phyloP scores from a whole-genome alignment of 2,113 vertebrate species.

The Anarhynchus alexandrinus region DNA sequence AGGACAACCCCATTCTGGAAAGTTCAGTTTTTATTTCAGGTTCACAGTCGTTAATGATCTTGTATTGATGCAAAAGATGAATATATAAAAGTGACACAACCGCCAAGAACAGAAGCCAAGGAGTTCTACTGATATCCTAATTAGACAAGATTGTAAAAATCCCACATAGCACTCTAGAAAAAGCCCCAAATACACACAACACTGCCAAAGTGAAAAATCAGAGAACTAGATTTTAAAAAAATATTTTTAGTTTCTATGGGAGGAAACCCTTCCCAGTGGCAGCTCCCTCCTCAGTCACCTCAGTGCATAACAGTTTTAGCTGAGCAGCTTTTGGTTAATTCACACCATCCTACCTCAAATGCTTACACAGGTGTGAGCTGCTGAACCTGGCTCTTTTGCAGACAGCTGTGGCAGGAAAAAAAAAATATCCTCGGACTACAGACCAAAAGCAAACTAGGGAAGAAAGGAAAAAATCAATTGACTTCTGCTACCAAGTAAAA shows the following conservation, averaged over 20 bases:
- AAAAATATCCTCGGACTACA: not conserved
- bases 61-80: not conserved
- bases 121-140: not conserved
- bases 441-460: slow-evolving; percentile 30
- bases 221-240: not conserved
- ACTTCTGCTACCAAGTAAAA: slow-evolving; percentile 67
- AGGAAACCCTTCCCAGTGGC: not conserved
- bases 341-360: slow-evolving; percentile 32
- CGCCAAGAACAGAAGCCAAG: not conserved
- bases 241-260: not conserved
- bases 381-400: slow-evolving; percentile 16
- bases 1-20: not conserved
- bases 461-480: slow-evolving; percentile 63
- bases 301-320: not conserved
- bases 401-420: slow-evolving; percentile 37
- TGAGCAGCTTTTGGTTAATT: slow-evolving; percentile 16
- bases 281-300: slow-evolving; percentile 15
- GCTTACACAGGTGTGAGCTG: slow-evolving; percentile 66
- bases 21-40: not conserved
- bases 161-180: not conserved
- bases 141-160: not conserved
- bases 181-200: not conserved
- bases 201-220: not conserved
- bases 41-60: not conserved
- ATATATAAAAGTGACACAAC: not conserved